Conservation (phyloP, 2,797 vertebrate species). For the Carcharodon carcharias region DNA sequence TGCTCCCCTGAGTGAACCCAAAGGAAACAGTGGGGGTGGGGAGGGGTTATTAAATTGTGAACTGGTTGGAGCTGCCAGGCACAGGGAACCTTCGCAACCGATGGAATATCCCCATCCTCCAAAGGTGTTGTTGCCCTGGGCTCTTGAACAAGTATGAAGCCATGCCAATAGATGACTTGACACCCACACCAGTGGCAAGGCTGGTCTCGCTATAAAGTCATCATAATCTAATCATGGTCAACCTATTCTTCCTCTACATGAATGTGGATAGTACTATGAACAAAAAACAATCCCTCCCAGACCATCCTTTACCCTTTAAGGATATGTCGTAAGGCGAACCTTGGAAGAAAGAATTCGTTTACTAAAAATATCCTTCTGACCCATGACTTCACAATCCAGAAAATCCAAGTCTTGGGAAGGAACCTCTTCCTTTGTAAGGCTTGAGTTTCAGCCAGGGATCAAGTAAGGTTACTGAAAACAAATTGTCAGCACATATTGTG, state of each 20-base stretch:
- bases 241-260: neutral
- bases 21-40: neutral
- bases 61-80: neutral
- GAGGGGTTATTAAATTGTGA: neutral
- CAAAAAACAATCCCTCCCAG: neutral
- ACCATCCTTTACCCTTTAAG: neutral
- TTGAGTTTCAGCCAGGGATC: neutral
- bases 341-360: neutral
- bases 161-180: neutral
- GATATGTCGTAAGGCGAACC: neutral
- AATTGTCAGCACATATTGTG: neutral
- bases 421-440: neutral
- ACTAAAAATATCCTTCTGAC: neutral
- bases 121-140: neutral
- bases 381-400: neutral
- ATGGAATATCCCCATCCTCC: neutral
- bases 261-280: neutral
- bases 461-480: neutral
- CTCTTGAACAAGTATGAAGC: neutral
- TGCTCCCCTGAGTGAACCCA: neutral
- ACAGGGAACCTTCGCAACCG: neutral
- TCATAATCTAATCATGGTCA: neutral
- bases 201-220: neutral
- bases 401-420: neutral
- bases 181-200: neutral